Conservation (phyloP, 1,140 invertebrate species). For the Drosophila mayri region DNA sequence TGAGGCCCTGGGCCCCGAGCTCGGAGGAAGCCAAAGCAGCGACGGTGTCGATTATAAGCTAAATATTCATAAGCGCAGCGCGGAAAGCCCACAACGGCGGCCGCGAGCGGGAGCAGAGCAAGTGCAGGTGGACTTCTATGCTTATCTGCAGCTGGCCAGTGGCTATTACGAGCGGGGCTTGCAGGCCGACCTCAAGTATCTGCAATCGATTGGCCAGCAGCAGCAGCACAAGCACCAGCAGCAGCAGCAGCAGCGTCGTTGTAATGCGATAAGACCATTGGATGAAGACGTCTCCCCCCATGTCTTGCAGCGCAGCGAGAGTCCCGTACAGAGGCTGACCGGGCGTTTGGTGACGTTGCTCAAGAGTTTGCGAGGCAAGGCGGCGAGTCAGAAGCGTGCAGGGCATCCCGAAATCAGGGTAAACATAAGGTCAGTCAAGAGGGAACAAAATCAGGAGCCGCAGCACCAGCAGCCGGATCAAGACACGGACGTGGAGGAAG, state of each 20-base stretch:
- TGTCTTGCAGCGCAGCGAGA: conserved; percentile 6
- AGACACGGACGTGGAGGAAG: neutral
- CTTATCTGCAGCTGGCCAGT: conserved; percentile 73
- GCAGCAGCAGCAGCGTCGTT: conserved; percentile 9
- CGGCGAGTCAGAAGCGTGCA: neutral
- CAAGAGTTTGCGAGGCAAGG: conserved; percentile 39
- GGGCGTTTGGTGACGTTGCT: conserved; percentile 45
- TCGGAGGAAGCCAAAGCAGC: conserved; percentile 37
- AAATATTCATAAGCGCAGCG: conserved; percentile 65
- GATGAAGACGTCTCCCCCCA: conserved; percentile 18
- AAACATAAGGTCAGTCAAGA: conserved; percentile 15
- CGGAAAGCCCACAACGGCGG: conserved; percentile 57
- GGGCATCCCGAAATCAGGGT: conserved; percentile 19
- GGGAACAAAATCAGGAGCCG: neutral
- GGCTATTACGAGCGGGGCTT: conserved; percentile 77
- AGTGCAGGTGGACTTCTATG: conserved; percentile 43
- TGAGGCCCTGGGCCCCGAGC: conserved; percentile 11
- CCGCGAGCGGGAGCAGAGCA: neutral
- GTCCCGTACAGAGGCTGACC: conserved; percentile 6
- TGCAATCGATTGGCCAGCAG: conserved; percentile 76
- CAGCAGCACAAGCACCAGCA: conserved; percentile 32
- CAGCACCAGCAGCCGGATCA: neutral
- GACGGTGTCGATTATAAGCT: conserved; percentile 51
- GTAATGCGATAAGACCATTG: conserved; percentile 42
- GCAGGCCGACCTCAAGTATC: conserved; percentile 71